Conservation (phyloP, 2,888 invertebrate species). For the Drosophila anomelani region DNA sequence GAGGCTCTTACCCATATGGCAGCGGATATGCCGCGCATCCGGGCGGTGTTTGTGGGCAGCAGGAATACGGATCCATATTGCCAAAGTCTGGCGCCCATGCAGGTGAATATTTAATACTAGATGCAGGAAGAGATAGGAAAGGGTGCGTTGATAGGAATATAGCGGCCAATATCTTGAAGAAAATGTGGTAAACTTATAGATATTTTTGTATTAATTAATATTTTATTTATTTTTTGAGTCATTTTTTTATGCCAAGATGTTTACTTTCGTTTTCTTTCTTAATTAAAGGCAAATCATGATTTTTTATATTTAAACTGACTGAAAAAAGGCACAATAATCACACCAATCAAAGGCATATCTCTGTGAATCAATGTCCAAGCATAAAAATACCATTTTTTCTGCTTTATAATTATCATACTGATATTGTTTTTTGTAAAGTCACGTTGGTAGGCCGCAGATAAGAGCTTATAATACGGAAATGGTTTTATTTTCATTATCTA, state of each 20-base stretch:
- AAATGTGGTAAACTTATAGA: neutral
- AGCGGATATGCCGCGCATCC: conserved; percentile 86
- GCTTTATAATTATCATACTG: conserved; percentile 4
- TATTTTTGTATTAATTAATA: neutral
- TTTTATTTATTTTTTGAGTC: neutral
- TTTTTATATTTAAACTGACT: neutral
- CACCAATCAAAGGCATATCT: neutral
- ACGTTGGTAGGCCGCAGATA: conserved; percentile 15
- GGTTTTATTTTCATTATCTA: conserved; percentile 2
- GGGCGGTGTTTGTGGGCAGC: conserved; percentile 96
- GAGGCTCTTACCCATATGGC: conserved; percentile 88
- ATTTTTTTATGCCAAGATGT: no score
- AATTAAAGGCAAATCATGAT: no score
- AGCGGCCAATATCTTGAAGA: neutral
- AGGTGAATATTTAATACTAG: conserved; percentile 85
- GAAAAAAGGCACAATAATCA: no score
- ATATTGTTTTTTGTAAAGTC: conserved; percentile 1
- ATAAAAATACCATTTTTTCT: neutral
- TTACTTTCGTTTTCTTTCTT: no score
- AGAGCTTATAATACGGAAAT: neutral
- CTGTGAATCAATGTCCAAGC: neutral
- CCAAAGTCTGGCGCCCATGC: conserved; percentile 88
- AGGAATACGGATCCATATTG: conserved; percentile 94
- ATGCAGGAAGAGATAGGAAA: no score
- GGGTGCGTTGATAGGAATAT: neutral